A percentile compares a stretch with the other conserved stretches of the same genome.
phyloP scores from a whole-genome alignment of 1,140 invertebrate genomes.

The Brachionus calyciflorus region DNA sequence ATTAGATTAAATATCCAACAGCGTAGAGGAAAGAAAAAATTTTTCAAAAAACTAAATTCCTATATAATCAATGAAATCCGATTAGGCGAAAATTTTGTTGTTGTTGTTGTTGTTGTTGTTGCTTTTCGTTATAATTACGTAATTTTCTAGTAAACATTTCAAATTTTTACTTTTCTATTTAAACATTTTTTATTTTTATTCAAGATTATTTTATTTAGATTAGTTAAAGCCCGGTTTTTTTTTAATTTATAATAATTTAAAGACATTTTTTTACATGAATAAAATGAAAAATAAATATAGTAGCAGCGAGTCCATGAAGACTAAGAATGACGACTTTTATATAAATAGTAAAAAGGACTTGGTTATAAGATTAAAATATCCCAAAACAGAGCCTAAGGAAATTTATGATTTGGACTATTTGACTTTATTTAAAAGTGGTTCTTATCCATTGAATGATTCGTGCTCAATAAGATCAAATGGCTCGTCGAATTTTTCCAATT shows the following conservation, averaged over 20 bases:
- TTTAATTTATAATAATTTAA: too few relatives aligned
- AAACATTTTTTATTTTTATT: background rate
- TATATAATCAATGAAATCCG: too few relatives aligned
- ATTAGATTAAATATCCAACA: too few relatives aligned
- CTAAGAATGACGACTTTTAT: slow-evolving; percentile 18
- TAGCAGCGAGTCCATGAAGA: slow-evolving; percentile 3
- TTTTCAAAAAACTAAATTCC: too few relatives aligned
- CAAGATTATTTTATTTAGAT: background rate
- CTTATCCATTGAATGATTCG: background rate
- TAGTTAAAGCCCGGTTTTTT: slow-evolving; percentile 6
- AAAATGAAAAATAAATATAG: slow-evolving; percentile 11
- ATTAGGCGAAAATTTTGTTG: too few relatives aligned
- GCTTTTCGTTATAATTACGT: too few relatives aligned
- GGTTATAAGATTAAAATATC: slow-evolving; percentile 25
- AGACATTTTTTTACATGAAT: too few relatives aligned
- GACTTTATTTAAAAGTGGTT: background rate
- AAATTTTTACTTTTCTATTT: background rate
- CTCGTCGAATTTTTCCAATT: background rate
- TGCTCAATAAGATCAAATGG: background rate
- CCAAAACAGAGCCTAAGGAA: slow-evolving; percentile 8
- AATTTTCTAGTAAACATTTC: too few relatives aligned
- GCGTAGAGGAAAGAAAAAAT: too few relatives aligned
- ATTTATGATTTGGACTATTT: slow-evolving; percentile 33
- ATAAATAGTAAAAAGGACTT: slow-evolving; percentile 18
- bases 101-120: too few relatives aligned